Evolutionary conservation across 2,797 vertebrate genomes (phyloP).

Genomic region (Falco concolor): DNA sequence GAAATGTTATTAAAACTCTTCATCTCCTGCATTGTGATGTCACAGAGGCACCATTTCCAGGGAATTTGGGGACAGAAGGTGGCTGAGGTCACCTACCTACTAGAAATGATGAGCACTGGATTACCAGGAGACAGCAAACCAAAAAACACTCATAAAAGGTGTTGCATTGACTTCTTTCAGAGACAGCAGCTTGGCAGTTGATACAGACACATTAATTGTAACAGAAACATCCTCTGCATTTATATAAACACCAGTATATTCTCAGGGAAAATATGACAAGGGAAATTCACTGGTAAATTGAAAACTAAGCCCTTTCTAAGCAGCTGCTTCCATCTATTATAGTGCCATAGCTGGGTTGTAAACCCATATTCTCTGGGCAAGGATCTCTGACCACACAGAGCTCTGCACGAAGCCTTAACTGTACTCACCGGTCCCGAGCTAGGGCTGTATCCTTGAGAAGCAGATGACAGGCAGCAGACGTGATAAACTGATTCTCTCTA

Average conservation of each 20-base stretch:
- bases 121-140: background rate
- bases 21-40: background rate
- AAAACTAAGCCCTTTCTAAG: conserved; percentile 1
- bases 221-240: background rate
- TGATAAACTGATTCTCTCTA: background rate
- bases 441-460: background rate
- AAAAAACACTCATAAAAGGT: background rate
- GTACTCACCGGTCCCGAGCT: background rate
- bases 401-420: background rate
- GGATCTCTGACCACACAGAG: background rate
- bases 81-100: background rate
- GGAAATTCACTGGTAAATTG: background rate
- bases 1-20: background rate
- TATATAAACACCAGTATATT: background rate
- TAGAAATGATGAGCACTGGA: background rate
- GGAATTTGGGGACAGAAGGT: background rate
- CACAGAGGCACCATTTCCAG: background rate
- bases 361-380: background rate
- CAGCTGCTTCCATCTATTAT: background rate
- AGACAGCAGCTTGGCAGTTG: conserved; percentile 26
- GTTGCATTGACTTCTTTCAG: background rate
- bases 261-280: conserved; percentile 10
- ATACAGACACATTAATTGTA: conserved; percentile 5
- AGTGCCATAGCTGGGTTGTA: background rate
- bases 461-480: background rate